Conservation (phyloP, 1,140 invertebrate species). For the Eubasilissa regina region DNA sequence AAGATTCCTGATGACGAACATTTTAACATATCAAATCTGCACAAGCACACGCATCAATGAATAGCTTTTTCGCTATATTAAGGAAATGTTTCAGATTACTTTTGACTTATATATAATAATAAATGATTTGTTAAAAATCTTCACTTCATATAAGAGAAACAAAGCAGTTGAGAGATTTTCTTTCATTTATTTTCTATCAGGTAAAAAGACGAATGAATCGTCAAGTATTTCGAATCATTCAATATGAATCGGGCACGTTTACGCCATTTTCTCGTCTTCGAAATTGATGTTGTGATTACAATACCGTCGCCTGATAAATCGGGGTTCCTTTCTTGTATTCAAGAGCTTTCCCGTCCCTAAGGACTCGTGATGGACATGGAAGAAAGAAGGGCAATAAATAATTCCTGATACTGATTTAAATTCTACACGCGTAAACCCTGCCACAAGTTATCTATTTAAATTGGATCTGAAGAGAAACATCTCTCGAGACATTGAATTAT, state of each 20-base stretch:
- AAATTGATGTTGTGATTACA: constrained; percentile 35
- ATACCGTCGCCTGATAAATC: constrained; percentile 22
- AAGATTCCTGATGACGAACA: no score
- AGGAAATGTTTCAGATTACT: no score
- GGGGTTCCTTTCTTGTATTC: constrained; percentile 29
- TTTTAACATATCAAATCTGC: no score
- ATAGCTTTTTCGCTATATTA: no score
- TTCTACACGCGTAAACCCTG: constrained; percentile 27
- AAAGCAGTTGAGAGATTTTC: no score
- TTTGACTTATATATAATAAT: no score
- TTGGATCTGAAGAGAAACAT: constrained; percentile 27
- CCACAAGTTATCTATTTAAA: constrained; percentile 46
- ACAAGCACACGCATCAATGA: no score
- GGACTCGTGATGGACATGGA: constrained; percentile 31
- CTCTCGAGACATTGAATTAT: constrained; percentile 12
- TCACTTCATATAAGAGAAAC: no score
- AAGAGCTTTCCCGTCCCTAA: not conserved
- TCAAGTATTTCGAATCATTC: not conserved
- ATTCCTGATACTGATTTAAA: constrained; percentile 34
- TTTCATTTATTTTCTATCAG: no score
- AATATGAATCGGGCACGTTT: constrained; percentile 29
- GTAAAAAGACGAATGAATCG: not conserved
- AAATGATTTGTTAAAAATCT: no score
- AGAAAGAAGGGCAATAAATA: constrained; percentile 30
- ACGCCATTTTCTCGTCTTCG: not conserved